phyloP scores from a whole-genome alignment of 2,888 invertebrate genomes.

The Myopa tessellatipennis region DNA sequence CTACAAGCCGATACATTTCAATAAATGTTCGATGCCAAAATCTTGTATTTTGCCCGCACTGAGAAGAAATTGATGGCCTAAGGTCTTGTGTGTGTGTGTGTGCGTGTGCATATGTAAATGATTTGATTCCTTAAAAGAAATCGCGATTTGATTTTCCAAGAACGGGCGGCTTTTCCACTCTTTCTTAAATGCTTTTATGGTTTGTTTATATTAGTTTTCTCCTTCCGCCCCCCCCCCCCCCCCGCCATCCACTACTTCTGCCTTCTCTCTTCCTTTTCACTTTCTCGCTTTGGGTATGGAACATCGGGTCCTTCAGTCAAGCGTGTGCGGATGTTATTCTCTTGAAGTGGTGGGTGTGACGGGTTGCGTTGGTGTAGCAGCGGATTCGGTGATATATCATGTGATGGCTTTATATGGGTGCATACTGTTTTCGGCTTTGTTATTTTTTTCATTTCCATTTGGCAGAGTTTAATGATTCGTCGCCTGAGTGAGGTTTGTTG shows the following conservation, averaged over 20 bases:
- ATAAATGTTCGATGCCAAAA: conserved; percentile 9
- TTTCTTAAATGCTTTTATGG: neutral
- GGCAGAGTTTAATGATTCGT: neutral
- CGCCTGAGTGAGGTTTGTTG: neutral
- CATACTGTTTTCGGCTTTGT: neutral
- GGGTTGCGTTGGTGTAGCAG: neutral
- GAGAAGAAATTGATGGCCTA: neutral
- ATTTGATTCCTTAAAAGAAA: neutral
- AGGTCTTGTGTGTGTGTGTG: neutral
- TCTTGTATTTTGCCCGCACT: neutral
- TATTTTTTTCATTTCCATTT: neutral
- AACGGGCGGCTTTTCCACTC: neutral
- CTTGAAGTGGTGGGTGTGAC: neutral
- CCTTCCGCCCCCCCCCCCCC: no score
- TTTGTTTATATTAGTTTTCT: neutral
- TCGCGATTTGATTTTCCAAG: neutral
- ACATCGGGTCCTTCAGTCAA: neutral
- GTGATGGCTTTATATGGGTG: no score
- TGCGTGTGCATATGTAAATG: neutral
- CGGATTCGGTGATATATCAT: neutral
- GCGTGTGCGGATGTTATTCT: neutral
- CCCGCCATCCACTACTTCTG: no score
- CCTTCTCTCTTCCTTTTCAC: neutral
- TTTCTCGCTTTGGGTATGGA: neutral
- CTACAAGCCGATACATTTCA: neutral